Conservation (phyloP, 2,888 invertebrate genomes). For the Sussaba pulchella region DNA sequence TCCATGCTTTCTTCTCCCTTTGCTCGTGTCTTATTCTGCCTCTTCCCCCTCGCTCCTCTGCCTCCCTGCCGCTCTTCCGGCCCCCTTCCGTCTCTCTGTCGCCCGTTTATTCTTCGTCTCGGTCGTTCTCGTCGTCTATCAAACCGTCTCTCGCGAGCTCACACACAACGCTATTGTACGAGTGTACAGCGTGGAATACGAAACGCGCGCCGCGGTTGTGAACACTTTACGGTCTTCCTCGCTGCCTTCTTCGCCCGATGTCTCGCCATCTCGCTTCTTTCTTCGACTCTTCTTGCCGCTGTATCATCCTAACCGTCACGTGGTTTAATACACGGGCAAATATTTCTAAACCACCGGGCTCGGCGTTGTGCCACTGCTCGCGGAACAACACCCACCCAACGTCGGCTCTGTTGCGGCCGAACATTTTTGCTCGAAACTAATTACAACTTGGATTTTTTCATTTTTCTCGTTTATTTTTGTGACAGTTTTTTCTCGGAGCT, state of each 20-base stretch:
- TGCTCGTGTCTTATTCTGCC: slow-evolving; percentile 24
- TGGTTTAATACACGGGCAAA: slow-evolving; percentile 8
- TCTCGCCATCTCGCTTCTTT: slow-evolving; percentile 54
- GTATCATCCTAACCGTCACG: slow-evolving; percentile 3
- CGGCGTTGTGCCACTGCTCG: neutral
- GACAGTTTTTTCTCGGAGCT: too few relatives aligned
- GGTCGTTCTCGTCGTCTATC: too few relatives aligned
- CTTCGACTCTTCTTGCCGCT: slow-evolving; percentile 3
- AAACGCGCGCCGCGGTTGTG: too few relatives aligned
- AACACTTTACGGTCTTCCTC: slow-evolving; percentile 59
- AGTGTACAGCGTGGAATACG: slow-evolving; percentile 31
- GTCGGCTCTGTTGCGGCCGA: neutral
- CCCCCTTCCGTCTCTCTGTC: too few relatives aligned
- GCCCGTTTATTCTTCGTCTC: slow-evolving; percentile 6
- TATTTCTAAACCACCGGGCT: neutral
- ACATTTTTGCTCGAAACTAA: slow-evolving; percentile 13
- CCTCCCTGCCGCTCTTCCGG: neutral
- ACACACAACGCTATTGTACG: too few relatives aligned
- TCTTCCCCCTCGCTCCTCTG: slow-evolving; percentile 35
- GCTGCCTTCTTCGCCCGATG: slow-evolving; percentile 56
- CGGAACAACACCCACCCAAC: slow-evolving; percentile 17
- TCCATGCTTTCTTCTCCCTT: slow-evolving; percentile 52
- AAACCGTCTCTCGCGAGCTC: too few relatives aligned
- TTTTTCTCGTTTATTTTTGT: too few relatives aligned
- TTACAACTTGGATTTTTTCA: slow-evolving; percentile 8